A percentile compares a stretch with the other conserved stretches of the same genome.
Evolutionary conservation across 1,140 invertebrate species (phyloP).

Genomic region (Drosophila equinoxialis): DNA sequence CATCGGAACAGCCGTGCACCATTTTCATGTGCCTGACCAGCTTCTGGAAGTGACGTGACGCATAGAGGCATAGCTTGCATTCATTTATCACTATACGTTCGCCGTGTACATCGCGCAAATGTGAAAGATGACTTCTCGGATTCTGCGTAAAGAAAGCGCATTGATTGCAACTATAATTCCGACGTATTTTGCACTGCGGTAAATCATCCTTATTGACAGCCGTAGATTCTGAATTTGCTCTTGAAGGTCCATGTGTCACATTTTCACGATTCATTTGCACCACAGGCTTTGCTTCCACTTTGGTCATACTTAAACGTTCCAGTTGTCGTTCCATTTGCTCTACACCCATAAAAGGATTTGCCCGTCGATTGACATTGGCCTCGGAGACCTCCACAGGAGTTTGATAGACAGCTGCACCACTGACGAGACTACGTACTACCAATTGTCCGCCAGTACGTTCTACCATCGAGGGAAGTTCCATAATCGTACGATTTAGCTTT

Average conservation of each 20-base stretch:
- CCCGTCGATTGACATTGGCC: conserved; percentile 5
- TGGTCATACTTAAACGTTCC: conserved; percentile 31
- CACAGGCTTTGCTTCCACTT: neutral
- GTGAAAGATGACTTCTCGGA: conserved; percentile 90
- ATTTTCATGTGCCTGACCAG: conserved; percentile 91
- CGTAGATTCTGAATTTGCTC: neutral
- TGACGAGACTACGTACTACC: conserved; percentile 85
- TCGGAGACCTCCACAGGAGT: conserved; percentile 22
- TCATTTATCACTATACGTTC: conserved; percentile 91
- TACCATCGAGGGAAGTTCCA: conserved; percentile 86
- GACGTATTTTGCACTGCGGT: conserved; percentile 89
- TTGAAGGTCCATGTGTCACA: neutral
- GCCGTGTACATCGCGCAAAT: conserved; percentile 90
- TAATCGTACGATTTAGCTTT: conserved; percentile 7
- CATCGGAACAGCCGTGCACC: conserved; percentile 86
- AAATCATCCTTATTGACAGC: conserved; percentile 84
- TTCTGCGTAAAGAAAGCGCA: conserved; percentile 92
- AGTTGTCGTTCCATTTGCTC: conserved; percentile 43
- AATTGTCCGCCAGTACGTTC: conserved; percentile 85
- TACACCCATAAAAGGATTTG: neutral
- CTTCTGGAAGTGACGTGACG: conserved; percentile 93
- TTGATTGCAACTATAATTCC: conserved; percentile 89
- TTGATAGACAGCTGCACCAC: conserved; percentile 72
- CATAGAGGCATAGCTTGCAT: conserved; percentile 92
- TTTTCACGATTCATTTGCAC: neutral